A percentile compares a stretch with the other conserved stretches of the same genome.
Evolutionary conservation across 2,888 invertebrate genomes (phyloP).

Genomic region (Ganaspis brasiliensis): DNA sequence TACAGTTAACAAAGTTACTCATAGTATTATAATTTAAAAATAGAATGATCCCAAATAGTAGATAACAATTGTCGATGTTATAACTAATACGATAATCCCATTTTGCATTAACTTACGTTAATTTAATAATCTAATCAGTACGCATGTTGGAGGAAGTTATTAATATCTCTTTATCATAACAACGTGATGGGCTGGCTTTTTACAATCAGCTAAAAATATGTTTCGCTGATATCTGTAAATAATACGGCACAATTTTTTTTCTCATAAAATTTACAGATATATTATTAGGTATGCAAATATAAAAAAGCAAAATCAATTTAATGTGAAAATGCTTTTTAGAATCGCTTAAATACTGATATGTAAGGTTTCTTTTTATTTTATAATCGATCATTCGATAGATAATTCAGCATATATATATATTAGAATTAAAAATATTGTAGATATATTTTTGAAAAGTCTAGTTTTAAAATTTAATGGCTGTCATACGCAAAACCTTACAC

Average conservation of each 20-base stretch:
- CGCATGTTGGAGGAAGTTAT: slow-evolving; percentile 39
- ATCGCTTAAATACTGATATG: not conserved
- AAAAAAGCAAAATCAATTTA: not conserved
- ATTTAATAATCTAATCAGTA: slow-evolving; percentile 35
- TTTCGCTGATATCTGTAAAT: slow-evolving; percentile 9
- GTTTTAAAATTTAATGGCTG: not conserved
- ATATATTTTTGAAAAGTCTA: slow-evolving; percentile 7
- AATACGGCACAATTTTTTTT: not conserved
- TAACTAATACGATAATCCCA: slow-evolving; percentile 12
- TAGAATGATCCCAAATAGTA: slow-evolving; percentile 9
- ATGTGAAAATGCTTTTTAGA: not conserved
- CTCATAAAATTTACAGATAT: not conserved
- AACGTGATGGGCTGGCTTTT: slow-evolving; percentile 10
- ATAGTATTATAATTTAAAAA: slow-evolving; percentile 25
- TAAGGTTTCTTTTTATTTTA: not conserved
- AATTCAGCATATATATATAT: not conserved
- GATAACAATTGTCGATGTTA: not conserved
- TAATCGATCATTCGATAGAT: not conserved
- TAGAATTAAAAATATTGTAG: slow-evolving; percentile 4
- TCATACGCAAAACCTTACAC: too few relatives aligned
- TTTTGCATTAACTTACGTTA: slow-evolving; percentile 3
- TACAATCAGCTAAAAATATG: not conserved
- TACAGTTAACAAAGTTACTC: not conserved
- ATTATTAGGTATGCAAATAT: not conserved
- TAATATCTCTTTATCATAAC: slow-evolving; percentile 9